phyloP scores from a whole-genome alignment of 1,140 invertebrate species.

The Bombus haemorrhoidalis region DNA sequence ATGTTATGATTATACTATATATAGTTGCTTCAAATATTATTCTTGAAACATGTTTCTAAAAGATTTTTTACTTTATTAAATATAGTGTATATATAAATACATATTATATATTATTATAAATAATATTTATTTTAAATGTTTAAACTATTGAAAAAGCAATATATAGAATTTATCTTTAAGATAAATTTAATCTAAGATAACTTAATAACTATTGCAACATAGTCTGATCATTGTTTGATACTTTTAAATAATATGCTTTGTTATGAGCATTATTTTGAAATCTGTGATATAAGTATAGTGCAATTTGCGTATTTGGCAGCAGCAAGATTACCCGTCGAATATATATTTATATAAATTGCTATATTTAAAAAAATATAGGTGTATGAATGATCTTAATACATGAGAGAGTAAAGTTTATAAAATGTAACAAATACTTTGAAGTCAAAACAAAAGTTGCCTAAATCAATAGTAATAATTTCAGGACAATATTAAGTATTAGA shows the following conservation, averaged over 20 bases:
- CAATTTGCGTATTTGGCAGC: conserved; percentile 74
- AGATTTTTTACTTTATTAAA: background rate
- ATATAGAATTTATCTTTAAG: background rate
- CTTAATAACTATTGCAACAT: background rate
- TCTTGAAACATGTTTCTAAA: background rate
- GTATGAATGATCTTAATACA: conserved; percentile 9
- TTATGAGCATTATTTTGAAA: conserved; percentile 9
- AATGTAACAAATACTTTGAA: background rate
- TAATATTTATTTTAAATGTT: background rate
- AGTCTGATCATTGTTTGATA: background rate
- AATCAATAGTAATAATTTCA: background rate
- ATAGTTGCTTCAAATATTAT: background rate
- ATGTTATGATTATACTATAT: background rate
- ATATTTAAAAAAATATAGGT: conserved; percentile 48
- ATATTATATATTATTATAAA: background rate
- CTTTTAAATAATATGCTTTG: background rate
- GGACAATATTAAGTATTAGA: conserved; percentile 2
- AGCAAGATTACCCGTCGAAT: conserved; percentile 37
- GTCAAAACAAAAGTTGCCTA: background rate
- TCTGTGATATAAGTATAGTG: conserved; percentile 34
- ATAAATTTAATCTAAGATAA: background rate
- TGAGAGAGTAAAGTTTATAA: conserved; percentile 3
- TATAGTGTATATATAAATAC: background rate
- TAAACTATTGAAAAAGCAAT: background rate
- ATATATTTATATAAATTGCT: conserved; percentile 30